These are phyloP conservation scores for Orchesellides sinensis DNA, from an alignment of 2,888 invertebrate genomes.

Conservation along the genomic window DNA sequence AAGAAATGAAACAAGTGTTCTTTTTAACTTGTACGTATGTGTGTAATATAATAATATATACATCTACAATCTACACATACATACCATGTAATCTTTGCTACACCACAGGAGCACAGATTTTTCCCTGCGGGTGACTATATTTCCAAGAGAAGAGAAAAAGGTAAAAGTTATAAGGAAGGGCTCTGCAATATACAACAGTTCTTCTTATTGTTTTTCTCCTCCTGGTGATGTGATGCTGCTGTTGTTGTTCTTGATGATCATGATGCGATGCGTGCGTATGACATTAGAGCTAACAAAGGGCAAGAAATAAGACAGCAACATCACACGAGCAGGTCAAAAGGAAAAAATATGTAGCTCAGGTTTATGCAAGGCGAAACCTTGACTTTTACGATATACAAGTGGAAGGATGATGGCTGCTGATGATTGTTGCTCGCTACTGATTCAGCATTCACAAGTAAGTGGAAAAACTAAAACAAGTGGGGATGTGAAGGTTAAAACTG, in stretches of 20 bases:
- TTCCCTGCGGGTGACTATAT: constrained; percentile 46
- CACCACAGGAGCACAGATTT: constrained; percentile 63
- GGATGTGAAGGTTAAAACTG: constrained; percentile 43
- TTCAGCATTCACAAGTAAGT: constrained; percentile 52
- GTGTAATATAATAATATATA: constrained; percentile 16
- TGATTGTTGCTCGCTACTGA: constrained; percentile 19
- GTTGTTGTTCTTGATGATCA: constrained; percentile 35
- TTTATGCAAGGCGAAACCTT: constrained; percentile 56
- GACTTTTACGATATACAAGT: constrained; percentile 63
- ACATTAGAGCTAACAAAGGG: constrained; percentile 49
- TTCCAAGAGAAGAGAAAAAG: constrained; percentile 35
- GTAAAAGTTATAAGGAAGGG: constrained; percentile 40
- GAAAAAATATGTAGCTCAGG: constrained; percentile 16
- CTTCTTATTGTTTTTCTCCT: constrained; percentile 48
- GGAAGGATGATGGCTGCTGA: constrained; percentile 38
- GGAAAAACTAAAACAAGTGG: not conserved
- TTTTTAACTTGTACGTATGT: constrained; percentile 34
- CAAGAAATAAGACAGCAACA: constrained; percentile 57
- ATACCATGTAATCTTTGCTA: constrained; percentile 49
- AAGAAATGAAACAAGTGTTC: constrained; percentile 61
- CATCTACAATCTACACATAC: constrained; percentile 9
- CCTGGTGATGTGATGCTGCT: constrained; percentile 47
- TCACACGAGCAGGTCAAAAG: constrained; percentile 53
- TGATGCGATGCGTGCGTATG: constrained; percentile 60
- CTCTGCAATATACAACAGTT: constrained; percentile 15